These are phyloP conservation scores for Drosophila oshimai DNA, from an alignment of 1,140 invertebrate genomes.

Conservation along the genomic window DNA sequence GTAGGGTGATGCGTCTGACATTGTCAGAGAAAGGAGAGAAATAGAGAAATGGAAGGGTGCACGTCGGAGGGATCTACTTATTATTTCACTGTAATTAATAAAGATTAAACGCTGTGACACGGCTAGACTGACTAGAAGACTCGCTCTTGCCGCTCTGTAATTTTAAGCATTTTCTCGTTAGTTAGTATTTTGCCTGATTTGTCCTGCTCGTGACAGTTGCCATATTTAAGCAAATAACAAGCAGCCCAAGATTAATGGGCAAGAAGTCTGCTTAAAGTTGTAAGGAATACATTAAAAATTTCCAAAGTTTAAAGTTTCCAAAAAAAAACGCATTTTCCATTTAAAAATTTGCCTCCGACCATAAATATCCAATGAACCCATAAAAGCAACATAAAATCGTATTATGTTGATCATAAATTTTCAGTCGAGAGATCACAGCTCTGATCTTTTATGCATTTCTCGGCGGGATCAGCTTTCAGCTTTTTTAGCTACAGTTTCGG, in stretches of 20 bases:
- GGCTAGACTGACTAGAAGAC: conserved; percentile 36
- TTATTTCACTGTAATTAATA: conserved; percentile 80
- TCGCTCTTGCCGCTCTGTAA: conserved; percentile 50
- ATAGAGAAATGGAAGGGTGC: conserved; percentile 26
- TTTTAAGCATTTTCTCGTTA: conserved; percentile 34
- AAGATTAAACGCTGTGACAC: conserved; percentile 78
- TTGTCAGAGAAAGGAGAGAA: conserved; percentile 33
- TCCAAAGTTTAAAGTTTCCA: not conserved
- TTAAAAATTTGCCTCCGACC: conserved; percentile 6
- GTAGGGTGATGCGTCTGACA: conserved; percentile 43
- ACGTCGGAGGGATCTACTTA: conserved; percentile 47
- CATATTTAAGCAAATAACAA: conserved; percentile 69
- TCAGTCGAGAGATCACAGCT: conserved; percentile 27
- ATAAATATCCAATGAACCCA: conserved; percentile 33
- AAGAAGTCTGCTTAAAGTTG: conserved; percentile 2
- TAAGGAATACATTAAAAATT: conserved; percentile 4
- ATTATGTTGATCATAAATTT: conserved; percentile 56
- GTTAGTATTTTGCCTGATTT: conserved; percentile 47
- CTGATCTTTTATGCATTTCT: conserved; percentile 34
- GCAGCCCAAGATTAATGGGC: conserved; percentile 56
- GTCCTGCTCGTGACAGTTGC: conserved; percentile 67
- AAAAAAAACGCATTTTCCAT: not conserved
- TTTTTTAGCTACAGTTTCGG: conserved; percentile 5
- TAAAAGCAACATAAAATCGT: conserved; percentile 57
- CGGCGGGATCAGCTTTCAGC: conserved; percentile 8